Evolutionary conservation across 1,140 invertebrate species (phyloP), one percentile per base, ranked within the genome.

Genomic region (Drosophila fuyamai): DNA sequence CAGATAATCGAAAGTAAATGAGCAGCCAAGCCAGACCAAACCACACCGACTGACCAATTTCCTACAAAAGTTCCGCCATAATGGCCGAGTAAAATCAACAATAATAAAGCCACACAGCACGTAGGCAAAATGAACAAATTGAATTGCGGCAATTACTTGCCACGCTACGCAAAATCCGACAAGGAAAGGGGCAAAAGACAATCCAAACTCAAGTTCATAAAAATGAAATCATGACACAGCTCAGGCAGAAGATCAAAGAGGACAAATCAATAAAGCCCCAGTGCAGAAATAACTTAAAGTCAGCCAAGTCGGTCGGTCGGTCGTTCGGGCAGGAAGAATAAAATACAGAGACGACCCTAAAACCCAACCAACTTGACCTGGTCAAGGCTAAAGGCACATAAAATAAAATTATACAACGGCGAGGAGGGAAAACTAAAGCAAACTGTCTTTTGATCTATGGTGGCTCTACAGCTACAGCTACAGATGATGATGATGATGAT

Each of bases 361-460:
- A 76, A 74, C 18, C 27, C 65, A 79, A 43, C 44, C 80, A 73
- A 79, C 65, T 79, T 91, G 89, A 91, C 89, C 89, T 91, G 88
- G 89, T 91, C 89, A 91, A 91, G 89, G 89, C 89, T 91, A 76
- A 74, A 83, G 62, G 83, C 85, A 75, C 75, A 85, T 90, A 85
- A 91, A 88, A 89, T 71, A 67, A 89, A 89, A 89, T 90, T 84
- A 88, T 84, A 89, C 73, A 90, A 73, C 58, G 55, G 47, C 48
- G 7, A 63, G 43, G 35, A 43, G 54, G 40, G 61, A 82, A 82
- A 83, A 86, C 83, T 86, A 88, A 89, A 88, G 84, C 84, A 88
- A 89, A 88, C 84, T 88, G 79, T 90, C 86, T 91, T 90, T 90
- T 90, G 86, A 90, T 90, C 86, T 80, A 90, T 88, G 66, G 81